Percentiles rank a stretch among this genome's conserved stretches.
Conservation (phyloP, 2,797 vertebrate genomes). For the Bradypus variegatus region DNA sequence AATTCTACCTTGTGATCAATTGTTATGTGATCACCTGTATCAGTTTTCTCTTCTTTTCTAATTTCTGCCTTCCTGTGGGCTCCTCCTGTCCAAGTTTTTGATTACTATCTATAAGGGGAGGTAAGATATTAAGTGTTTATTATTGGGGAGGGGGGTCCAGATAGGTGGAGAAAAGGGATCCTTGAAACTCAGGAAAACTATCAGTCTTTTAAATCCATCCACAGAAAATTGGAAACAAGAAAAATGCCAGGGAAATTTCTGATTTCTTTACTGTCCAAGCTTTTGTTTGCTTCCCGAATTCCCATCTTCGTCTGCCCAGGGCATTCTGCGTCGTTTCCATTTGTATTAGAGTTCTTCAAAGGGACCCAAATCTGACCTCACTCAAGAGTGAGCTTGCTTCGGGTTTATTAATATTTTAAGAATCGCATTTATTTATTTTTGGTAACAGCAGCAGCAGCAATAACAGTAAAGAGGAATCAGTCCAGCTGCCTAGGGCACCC, state of each 20-base stretch:
- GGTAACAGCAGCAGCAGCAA: conserved; percentile 32
- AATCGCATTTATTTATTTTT: conserved; percentile 5
- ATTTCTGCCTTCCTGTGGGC: conserved; percentile 34
- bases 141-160: background rate
- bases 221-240: background rate
- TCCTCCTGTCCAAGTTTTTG: conserved; percentile 32
- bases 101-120: background rate
- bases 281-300: background rate
- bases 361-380: background rate
- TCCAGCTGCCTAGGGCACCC: background rate
- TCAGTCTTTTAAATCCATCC: background rate
- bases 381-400: background rate
- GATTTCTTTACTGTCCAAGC: background rate
- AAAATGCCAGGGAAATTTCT: background rate
- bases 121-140: conserved; percentile 48
- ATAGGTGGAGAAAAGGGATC: background rate
- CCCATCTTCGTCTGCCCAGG: background rate
- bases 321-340: background rate
- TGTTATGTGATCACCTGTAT: conserved; percentile 38
- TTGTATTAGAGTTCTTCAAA: conserved; percentile 21
- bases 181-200: background rate
- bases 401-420: background rate
- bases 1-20: conserved; percentile 14
- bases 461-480: background rate
- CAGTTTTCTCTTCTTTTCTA: conserved; percentile 20